A percentile compares a stretch with the other conserved stretches of the same genome.
These are phyloP conservation scores for Holacanthus passer DNA, from an alignment of 2,113 vertebrate species.

Conservation along the genomic window DNA sequence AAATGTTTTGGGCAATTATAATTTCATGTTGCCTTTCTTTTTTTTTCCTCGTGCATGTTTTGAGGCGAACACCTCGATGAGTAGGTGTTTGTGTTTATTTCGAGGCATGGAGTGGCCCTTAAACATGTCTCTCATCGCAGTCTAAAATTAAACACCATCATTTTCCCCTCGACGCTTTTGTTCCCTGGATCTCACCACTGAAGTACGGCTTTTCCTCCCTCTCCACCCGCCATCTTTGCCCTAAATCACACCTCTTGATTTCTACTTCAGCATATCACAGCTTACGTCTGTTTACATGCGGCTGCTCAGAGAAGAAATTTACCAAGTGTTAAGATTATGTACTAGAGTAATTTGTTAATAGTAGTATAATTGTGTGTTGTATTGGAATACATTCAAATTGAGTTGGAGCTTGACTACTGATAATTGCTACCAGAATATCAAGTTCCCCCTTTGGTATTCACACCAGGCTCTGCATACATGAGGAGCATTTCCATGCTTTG, in stretches of 20 bases:
- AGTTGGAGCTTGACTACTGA: conserved; percentile 2
- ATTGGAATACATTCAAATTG: conserved; percentile 13
- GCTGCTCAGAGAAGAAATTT: background rate
- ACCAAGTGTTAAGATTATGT: background rate
- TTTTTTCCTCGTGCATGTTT: conserved; percentile 29
- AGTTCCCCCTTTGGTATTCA: conserved; percentile 46
- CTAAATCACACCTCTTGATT: conserved; percentile 40
- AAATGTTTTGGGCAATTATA: conserved; percentile 59
- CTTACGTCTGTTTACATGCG: background rate
- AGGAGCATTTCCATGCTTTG: conserved; percentile 41
- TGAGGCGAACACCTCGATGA: conserved; percentile 56
- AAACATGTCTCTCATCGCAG: conserved; percentile 51
- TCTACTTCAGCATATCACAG: background rate
- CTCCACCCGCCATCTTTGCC: conserved; percentile 21
- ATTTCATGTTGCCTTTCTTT: conserved; percentile 31
- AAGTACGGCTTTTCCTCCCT: conserved; percentile 40
- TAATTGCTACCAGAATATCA: conserved; percentile 57
- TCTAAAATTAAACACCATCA: conserved; percentile 54
- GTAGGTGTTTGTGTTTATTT: conserved; percentile 73
- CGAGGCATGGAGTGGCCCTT: conserved; percentile 55
- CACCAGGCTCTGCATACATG: conserved; percentile 41
- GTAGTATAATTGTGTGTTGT: conserved; percentile 13
- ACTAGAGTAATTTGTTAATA: background rate
- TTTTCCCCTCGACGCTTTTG: conserved; percentile 43
- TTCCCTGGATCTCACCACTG: conserved; percentile 39